Conservation (phyloP, 2,888 invertebrate species). For the Halocaridina rubra region DNA sequence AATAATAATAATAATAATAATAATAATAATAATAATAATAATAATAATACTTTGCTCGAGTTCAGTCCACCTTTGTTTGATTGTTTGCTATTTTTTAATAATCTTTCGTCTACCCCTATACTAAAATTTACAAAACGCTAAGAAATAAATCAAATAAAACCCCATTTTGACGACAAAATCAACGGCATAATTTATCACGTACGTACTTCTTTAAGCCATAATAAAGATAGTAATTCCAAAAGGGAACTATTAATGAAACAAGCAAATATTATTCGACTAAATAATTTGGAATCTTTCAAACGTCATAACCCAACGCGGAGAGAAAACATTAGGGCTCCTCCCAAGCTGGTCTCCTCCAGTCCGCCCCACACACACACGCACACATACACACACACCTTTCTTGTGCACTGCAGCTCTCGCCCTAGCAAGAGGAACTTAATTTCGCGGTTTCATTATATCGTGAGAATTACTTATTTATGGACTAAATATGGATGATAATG, state of each 20-base stretch:
- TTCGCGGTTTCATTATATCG: too few relatives aligned
- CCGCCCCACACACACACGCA: too few relatives aligned
- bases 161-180: too few relatives aligned
- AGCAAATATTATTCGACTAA: slow-evolving; percentile 61
- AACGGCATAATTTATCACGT: too few relatives aligned
- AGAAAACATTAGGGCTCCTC: slow-evolving; percentile 61
- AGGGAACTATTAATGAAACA: slow-evolving; percentile 61
- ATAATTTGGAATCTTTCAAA: slow-evolving; percentile 61
- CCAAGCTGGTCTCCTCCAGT: slow-evolving; percentile 58
- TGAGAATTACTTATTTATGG: too few relatives aligned
- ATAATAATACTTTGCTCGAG: background rate
- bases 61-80: slow-evolving; percentile 47
- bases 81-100: too few relatives aligned
- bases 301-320: slow-evolving; percentile 61
- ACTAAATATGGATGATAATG: too few relatives aligned
- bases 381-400: slow-evolving; percentile 63
- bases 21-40: background rate
- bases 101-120: too few relatives aligned
- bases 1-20: background rate
- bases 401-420: slow-evolving; percentile 63
- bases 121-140: too few relatives aligned
- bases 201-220: too few relatives aligned
- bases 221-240: too few relatives aligned
- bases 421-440: slow-evolving; percentile 49
- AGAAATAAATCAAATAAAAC: too few relatives aligned